Evolutionary conservation across 35 echinoderm and acorn worm genomes (phyloP).

Genomic region (Anneissia japonica): DNA sequence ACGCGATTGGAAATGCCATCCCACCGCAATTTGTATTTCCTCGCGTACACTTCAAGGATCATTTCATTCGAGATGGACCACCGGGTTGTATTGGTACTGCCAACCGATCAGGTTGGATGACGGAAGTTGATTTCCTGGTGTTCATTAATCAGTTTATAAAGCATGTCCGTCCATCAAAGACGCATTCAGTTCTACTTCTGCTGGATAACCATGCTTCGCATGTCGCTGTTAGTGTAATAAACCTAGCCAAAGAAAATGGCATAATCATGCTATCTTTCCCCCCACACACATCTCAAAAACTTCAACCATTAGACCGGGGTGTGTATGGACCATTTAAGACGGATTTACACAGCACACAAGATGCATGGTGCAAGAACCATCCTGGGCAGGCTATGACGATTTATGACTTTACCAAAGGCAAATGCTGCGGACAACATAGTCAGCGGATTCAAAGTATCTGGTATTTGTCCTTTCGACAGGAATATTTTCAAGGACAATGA

Average conservation of each 20-base stretch:
- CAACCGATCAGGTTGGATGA: constrained; percentile 31
- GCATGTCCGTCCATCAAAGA: neutral
- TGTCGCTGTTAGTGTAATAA: neutral
- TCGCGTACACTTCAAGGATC: constrained; percentile 16
- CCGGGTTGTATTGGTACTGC: neutral
- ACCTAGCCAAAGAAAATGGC: neutral
- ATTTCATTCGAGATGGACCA: constrained; percentile 18
- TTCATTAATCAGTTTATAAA: neutral
- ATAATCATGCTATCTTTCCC: neutral
- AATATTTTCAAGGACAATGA: constrained; percentile 17
- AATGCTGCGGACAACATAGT: constrained; percentile 7
- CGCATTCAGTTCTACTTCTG: neutral
- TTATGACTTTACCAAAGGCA: constrained; percentile 25
- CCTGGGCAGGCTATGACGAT: neutral
- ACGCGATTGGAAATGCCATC: too few relatives aligned
- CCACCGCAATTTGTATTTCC: neutral
- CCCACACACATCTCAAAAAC: neutral
- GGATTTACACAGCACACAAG: neutral
- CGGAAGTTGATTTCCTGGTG: constrained; percentile 6
- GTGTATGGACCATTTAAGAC: neutral
- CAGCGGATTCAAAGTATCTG: neutral
- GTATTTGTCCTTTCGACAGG: constrained; percentile 14
- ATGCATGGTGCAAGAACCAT: neutral
- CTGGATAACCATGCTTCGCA: neutral
- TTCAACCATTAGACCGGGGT: neutral